phyloP scores from a whole-genome alignment of 1,140 invertebrate genomes.

The Tetramorium simillimum region DNA sequence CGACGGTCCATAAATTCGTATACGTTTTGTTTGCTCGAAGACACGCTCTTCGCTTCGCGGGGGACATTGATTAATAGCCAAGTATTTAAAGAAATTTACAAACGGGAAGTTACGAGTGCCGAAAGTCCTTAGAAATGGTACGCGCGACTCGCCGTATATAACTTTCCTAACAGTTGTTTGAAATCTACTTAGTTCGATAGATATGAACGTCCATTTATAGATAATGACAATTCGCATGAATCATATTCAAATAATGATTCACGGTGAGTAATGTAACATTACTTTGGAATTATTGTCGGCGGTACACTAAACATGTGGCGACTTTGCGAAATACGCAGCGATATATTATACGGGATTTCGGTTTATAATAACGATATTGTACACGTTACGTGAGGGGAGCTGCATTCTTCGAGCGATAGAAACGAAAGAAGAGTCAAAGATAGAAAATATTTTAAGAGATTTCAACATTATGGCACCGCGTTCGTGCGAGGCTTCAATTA shows the following conservation, averaged over 20 bases:
- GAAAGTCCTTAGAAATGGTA: neutral
- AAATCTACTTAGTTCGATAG: slow-evolving; percentile 36
- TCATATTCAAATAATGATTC: slow-evolving; percentile 5
- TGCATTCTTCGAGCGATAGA: slow-evolving; percentile 58
- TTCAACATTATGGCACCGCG: slow-evolving; percentile 67
- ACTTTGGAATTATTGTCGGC: slow-evolving; percentile 25
- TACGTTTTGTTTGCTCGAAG: slow-evolving; percentile 63
- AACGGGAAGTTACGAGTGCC: slow-evolving; percentile 1
- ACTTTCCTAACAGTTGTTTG: slow-evolving; percentile 21
- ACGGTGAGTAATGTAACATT: slow-evolving; percentile 15
- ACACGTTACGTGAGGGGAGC: neutral
- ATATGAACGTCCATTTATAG: slow-evolving; percentile 13
- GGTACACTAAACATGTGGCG: neutral
- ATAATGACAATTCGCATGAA: neutral
- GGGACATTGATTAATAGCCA: neutral
- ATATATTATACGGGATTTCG: neutral
- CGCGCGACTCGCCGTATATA: neutral
- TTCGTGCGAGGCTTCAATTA: slow-evolving; percentile 76
- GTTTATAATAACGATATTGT: neutral
- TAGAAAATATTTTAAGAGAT: slow-evolving; percentile 74
- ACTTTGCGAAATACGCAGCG: neutral
- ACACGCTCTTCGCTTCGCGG: slow-evolving; percentile 24
- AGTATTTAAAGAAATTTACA: slow-evolving; percentile 13
- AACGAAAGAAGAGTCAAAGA: slow-evolving; percentile 53
- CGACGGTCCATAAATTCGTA: slow-evolving; percentile 62